These are phyloP conservation scores for Acanthosepion esculentum DNA, from an alignment of 2,888 invertebrate species.

Conservation along the genomic window DNA sequence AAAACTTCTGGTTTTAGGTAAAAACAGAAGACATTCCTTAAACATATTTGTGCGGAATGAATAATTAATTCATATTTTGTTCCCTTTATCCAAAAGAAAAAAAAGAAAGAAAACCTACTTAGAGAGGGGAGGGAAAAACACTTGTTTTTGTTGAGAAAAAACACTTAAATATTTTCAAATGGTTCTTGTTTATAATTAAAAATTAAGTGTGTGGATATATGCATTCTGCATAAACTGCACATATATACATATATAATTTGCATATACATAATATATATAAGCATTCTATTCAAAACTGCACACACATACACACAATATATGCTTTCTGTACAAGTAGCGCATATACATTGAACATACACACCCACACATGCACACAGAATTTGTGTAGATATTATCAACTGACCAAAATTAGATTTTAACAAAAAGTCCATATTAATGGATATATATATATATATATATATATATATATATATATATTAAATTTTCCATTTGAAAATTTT, in stretches of 20 bases:
- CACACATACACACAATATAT: slow-evolving; percentile 33
- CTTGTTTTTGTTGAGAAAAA: background rate
- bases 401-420: slow-evolving; percentile 11
- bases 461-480: background rate
- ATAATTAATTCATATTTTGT: background rate
- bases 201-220: slow-evolving; percentile 10
- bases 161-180: background rate
- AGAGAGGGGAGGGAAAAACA: background rate
- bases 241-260: slow-evolving; percentile 33
- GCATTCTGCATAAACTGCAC: slow-evolving; percentile 33
- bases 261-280: slow-evolving; percentile 33
- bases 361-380: background rate
- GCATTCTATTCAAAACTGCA: slow-evolving; percentile 33
- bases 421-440: background rate
- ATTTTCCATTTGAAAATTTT: background rate
- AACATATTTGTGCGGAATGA: background rate
- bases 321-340: slow-evolving; percentile 33
- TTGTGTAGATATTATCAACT: slow-evolving; percentile 33
- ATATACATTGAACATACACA: slow-evolving; percentile 12
- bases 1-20: background rate
- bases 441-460: slow-evolving; percentile 1
- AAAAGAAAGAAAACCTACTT: background rate
- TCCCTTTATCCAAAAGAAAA: background rate
- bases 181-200: background rate
- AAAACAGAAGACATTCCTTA: background rate